A percentile compares a stretch with the other conserved stretches of the same genome.
Evolutionary conservation across 2,888 invertebrate species (phyloP).

Genomic region (Tridacna gigas): DNA sequence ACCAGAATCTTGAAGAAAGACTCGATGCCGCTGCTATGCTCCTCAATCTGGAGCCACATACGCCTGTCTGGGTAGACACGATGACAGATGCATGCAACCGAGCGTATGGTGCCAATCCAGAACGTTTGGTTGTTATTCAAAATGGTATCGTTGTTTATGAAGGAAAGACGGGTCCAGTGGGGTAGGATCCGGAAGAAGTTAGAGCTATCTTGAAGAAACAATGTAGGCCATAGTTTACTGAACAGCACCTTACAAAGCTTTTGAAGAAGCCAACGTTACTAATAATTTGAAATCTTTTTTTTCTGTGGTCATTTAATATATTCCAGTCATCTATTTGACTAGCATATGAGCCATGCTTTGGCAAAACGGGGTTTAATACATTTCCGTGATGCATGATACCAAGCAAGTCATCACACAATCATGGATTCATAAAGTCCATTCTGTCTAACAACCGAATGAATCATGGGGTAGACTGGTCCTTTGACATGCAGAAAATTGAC

Average conservation of each 20-base stretch:
- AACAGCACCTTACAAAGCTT: background rate
- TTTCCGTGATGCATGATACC: too few species aligned
- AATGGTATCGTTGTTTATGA: conserved; percentile 18
- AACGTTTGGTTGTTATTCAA: conserved; percentile 5
- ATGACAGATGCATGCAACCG: conserved; percentile 19
- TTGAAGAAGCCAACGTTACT: too few species aligned
- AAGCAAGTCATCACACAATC: too few species aligned
- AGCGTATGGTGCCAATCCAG: conserved; percentile 7
- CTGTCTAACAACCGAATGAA: too few species aligned
- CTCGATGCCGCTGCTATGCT: conserved; percentile 25
- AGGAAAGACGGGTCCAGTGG: background rate
- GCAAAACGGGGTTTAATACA: too few species aligned
- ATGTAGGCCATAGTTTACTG: background rate
- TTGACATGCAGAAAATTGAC: too few species aligned
- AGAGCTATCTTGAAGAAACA: background rate
- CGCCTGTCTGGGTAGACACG: conserved; percentile 17
- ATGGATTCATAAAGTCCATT: too few species aligned
- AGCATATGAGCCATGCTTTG: too few species aligned
- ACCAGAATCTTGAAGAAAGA: background rate
- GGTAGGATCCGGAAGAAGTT: conserved; percentile 11
- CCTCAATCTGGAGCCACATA: background rate
- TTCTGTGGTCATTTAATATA: too few species aligned
- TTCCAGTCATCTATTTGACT: too few species aligned
- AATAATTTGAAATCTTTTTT: too few species aligned
- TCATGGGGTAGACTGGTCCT: too few species aligned